Evolutionary conservation across 2,797 vertebrate genomes (phyloP), one percentile per base, ranked within the genome.

Genomic region (Sphenodon punctatus): DNA sequence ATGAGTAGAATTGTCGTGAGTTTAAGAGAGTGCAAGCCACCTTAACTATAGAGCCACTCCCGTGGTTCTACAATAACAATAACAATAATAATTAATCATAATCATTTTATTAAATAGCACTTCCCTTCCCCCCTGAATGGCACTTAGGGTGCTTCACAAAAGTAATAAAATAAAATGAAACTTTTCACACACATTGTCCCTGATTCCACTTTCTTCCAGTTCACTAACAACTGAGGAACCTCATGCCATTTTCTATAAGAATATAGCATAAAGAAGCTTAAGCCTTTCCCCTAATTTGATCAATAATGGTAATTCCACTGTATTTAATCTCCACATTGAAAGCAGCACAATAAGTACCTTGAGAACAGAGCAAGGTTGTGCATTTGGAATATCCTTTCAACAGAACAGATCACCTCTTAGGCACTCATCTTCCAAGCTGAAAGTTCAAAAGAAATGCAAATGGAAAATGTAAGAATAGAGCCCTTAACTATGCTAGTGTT

Each of bases 401-500:
- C 72, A 83, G 68, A 80, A 12, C 69, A 86, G 67, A 85, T 34
- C 22, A 5, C 51, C n/a, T n/a, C n/a, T n/a, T n/a, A n/a, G 0
- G 0, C 72, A 69, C 43, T 83, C 59, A 39, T 78, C 56, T 39
- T 66, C 49, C 79, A 78, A 88, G 32, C 75, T 85, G 72, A 91
- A 77, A 86, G 82, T 58, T 38, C 32, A 48, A 41, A 84, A 49
- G 66, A 76, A 53, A 3, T 13, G n/a, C 75, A 27, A 2, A 2
- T 53, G 49, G 51, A 49, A 69, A 87, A 78, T 69, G 64, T 39
- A 84, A 87, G 83, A 85, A 81, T 59, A 89, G 81, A 94, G 73
- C 72, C 67, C 67, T 93, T 92, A 93, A 70, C 66, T 80, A 55
- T 53, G 74, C 68, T 70, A 67, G 16, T 42, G 5, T 85, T 88